Evolutionary conservation across 1,140 invertebrate genomes (phyloP).

Genomic region (Ceratitis capitata): DNA sequence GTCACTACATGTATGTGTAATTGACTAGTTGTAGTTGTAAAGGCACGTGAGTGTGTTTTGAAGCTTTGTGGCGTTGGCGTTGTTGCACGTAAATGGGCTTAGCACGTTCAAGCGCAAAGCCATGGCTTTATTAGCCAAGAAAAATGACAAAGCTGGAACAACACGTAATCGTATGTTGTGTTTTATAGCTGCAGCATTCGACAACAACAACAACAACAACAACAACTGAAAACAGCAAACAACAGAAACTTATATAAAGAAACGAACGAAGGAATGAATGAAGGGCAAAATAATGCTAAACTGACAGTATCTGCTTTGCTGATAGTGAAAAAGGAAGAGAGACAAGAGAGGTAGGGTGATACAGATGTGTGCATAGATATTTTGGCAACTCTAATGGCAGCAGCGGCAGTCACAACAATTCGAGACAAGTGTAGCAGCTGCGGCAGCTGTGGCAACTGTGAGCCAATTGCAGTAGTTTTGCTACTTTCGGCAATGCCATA

Average conservation of each 20-base stretch:
- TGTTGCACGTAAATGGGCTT: conserved; percentile 38
- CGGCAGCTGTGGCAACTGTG: not conserved
- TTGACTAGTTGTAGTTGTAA: not conserved
- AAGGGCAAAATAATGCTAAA: too few species aligned
- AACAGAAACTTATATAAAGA: not conserved
- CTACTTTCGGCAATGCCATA: conserved; percentile 13
- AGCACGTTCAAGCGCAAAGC: conserved; percentile 36
- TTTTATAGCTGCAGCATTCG: conserved; percentile 11
- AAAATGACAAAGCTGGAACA: conserved; percentile 27
- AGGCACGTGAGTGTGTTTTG: not conserved
- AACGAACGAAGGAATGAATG: too few species aligned
- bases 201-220: not conserved
- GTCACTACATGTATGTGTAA: not conserved
- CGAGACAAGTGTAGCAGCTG: not conserved
- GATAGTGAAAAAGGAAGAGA: not conserved
- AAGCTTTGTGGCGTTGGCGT: not conserved
- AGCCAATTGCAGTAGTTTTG: conserved; percentile 13
- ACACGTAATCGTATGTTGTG: conserved; percentile 34
- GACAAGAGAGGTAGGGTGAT: too few species aligned
- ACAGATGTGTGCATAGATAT: not conserved
- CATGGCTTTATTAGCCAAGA: conserved; percentile 40
- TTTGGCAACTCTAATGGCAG: not conserved
- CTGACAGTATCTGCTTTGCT: not conserved
- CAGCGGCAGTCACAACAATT: not conserved
- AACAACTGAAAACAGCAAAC: not conserved